phyloP scores from a whole-genome alignment of 2,113 vertebrate species.

The Protobothrops mucrosquamatus region DNA sequence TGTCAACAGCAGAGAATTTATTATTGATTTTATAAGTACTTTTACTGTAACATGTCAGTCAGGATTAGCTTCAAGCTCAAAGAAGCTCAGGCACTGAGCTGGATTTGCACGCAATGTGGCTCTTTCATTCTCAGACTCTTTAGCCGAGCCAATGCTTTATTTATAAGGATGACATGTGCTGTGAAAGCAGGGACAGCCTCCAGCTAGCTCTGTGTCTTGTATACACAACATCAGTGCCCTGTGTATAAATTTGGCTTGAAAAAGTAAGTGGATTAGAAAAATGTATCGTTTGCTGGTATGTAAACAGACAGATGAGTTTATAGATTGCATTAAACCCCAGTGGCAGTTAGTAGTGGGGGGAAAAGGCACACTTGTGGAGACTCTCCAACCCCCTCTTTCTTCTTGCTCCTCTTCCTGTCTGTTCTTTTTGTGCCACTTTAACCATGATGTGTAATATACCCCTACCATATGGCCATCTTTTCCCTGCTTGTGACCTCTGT shows the following conservation, averaged over 20 bases:
- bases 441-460: neutral
- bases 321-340: slow-evolving; percentile 83
- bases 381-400: slow-evolving; percentile 48
- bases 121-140: slow-evolving; percentile 71
- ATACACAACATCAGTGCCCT: slow-evolving; percentile 72
- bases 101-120: slow-evolving; percentile 92
- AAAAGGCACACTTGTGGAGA: slow-evolving; percentile 56
- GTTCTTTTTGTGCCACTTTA: slow-evolving; percentile 15
- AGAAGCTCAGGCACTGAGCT: slow-evolving; percentile 79
- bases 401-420: slow-evolving; percentile 36
- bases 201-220: slow-evolving; percentile 73
- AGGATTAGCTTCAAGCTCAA: slow-evolving; percentile 82
- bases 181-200: slow-evolving; percentile 74
- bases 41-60: slow-evolving; percentile 98
- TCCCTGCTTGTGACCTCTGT: slow-evolving; percentile 4
- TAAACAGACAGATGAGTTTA: slow-evolving; percentile 89
- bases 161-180: slow-evolving; percentile 80
- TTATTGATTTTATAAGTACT: slow-evolving; percentile 99
- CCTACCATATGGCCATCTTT: neutral
- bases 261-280: slow-evolving; percentile 79
- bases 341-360: slow-evolving; percentile 63
- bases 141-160: slow-evolving; percentile 77
- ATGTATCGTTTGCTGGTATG: slow-evolving; percentile 79
- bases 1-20: slow-evolving; percentile 96
- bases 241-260: slow-evolving; percentile 78